Evolutionary conservation across 2,797 vertebrate species (phyloP).

Genomic region (Trematomus bernacchii): DNA sequence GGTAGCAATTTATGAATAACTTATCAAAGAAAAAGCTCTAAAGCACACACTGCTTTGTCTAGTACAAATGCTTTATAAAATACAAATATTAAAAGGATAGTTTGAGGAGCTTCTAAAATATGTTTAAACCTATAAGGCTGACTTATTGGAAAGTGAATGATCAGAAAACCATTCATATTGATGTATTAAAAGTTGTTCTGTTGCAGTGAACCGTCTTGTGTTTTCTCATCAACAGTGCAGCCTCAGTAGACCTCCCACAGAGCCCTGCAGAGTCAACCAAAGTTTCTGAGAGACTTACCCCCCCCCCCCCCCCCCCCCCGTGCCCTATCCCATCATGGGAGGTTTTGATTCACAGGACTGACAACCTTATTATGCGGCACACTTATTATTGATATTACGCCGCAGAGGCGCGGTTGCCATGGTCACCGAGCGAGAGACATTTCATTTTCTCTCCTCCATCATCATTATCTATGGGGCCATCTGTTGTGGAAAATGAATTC

Average conservation of each 20-base stretch:
- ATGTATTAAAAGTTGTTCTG: neutral
- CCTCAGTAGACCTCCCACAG: constrained; percentile 30
- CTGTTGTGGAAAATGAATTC: constrained; percentile 99
- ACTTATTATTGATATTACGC: constrained; percentile 99
- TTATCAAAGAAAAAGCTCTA: no score
- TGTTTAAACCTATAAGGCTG: neutral
- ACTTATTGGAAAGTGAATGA: neutral
- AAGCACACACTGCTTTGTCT: no score
- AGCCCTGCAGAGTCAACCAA: constrained; percentile 50
- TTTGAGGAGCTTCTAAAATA: no score
- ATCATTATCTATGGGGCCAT: constrained; percentile 99
- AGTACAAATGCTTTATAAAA: no score
- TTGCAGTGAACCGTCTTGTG: neutral
- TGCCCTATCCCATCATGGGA: constrained; percentile 85
- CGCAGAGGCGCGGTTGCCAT: constrained; percentile 96
- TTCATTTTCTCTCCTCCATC: constrained; percentile 99
- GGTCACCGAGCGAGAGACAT: constrained; percentile 99
- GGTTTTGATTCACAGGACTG: constrained; percentile 96
- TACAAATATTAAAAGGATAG: no score
- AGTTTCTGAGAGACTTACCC: constrained; percentile 62
- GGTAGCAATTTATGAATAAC: no score
- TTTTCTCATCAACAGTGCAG: neutral
- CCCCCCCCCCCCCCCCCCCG: constrained; percentile 58
- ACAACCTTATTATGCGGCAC: constrained; percentile 99
- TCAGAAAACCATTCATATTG: neutral